Evolutionary conservation across 1,140 invertebrate genomes (phyloP), one percentile per base, ranked within the genome.

Genomic region (Diploscapter pachys): DNA sequence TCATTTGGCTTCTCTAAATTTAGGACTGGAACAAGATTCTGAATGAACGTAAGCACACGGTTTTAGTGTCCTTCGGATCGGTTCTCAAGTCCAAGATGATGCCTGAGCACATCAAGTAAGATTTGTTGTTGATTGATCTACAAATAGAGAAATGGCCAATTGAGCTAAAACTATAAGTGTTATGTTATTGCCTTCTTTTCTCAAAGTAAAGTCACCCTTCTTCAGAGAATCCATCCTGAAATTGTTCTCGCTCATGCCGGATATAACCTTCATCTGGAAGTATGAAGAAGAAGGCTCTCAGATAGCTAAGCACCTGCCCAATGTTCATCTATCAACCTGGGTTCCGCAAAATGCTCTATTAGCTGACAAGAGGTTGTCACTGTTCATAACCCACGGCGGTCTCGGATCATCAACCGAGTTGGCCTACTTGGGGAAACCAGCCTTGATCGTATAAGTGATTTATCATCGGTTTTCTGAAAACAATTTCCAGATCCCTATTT

Each of bases 61-160:
- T 79, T 13, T 55, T 79, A 9, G 70, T 79, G 11, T 79, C 78
- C 4, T 79, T 79, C 62, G 78, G 78, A 50, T 79, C 78, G 5
- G 67, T 80, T 13, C 76, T 77, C 0, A 72, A 75, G 59, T 76
- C 63, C 52, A 56, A 53, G 4, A 66, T 69, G 13, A 79, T 79
- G 78, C 78, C 78, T 9, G 56, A 63, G 50, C 51, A 73, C 8
- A 69, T 63, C 11, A 78, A 79, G 77, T 67, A 13, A 71, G 76
- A 56, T 52, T 31, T 72, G 55, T 31, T 72, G 55, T 53, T 68
- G 31, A 4, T 50, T 31, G 31, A 31, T 31, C 31, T 31, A 31
- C 31, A 31, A 31, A 31, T 31, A 31, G 31, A 31, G 31, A 31
- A 71, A 52, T 6, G 62, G 13, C 8, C 11, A 8, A 50, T 9